Evolutionary conservation across 2,888 invertebrate species (phyloP).

Genomic region (Morpho deidamia): DNA sequence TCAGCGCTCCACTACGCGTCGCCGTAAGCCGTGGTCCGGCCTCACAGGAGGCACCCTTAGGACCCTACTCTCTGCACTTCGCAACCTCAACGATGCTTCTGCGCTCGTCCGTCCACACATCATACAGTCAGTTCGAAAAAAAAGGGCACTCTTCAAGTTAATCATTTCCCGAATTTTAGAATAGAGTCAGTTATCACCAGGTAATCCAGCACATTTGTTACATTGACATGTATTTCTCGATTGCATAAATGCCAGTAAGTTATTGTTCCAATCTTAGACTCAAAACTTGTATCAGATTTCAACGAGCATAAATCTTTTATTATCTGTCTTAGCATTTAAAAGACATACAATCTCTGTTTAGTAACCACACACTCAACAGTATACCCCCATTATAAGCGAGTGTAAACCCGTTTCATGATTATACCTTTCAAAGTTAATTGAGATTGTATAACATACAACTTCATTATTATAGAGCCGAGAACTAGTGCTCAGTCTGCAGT

Average conservation of each 20-base stretch:
- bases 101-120: no score
- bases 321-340: conserved; percentile 23
- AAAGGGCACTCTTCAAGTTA: no score
- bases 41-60: no score
- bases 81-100: no score
- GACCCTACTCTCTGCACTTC: no score
- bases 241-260: background rate
- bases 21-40: no score
- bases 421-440: conserved; percentile 9
- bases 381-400: conserved; percentile 11
- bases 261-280: conserved; percentile 3
- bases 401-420: conserved; percentile 8
- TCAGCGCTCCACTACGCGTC: no score
- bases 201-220: no score
- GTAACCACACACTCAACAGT: conserved; percentile 16
- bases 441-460: conserved; percentile 11
- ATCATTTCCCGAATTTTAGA: no score
- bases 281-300: conserved; percentile 16
- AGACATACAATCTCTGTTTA: conserved; percentile 18
- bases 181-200: no score
- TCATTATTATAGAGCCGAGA: conserved; percentile 8
- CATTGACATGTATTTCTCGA: no score
- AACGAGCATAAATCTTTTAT: conserved; percentile 22
- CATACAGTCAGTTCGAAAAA: no score
- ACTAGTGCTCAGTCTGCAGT: background rate